Base-by-base conservation (phyloP, 2,888 invertebrate species). In the Nomada flava region DNA sequence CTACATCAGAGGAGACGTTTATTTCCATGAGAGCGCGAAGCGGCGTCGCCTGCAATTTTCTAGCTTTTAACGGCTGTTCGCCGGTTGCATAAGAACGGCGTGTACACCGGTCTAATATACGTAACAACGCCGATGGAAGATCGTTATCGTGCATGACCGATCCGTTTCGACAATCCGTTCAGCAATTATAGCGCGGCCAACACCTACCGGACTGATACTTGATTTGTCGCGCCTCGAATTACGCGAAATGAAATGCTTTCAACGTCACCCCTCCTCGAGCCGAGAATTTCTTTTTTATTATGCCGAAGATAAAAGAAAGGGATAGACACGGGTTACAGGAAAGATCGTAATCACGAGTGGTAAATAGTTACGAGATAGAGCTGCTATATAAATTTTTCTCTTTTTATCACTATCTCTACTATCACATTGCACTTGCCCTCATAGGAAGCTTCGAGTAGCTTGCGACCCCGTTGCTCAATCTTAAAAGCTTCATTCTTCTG, bases 1-100 rank as follows among this genome's bases (percentile, higher is more conserved):
- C 87, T 71, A 13, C 76, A 76, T 81, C 79, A 64, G 52, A 64
- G 79, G 29, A 63, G 81, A 83, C 81, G 86, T 85, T 87, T 85
- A 86, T 86, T 86, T 87, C 79, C 80, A 75, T n/a, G 77, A 74
- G 79, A 72, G 68, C 73, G 47, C 68, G 64, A 73, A 73, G 55
- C 52, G 18, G 72, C 52, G 64, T 59, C 70, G 79, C 68, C 62
- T 68, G 71, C 77, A 63, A 82, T 82, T 85, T 80, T 83, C 75
- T 70, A 70, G 42, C 50, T 76, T 67, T 65, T 52, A 77, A 77
- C 57, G 26, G 65, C 69, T 36, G 57, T 62, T 57, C n/a, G 29
- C 47, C 52, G 26, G 57, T 85, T 85, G 83, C 84, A 80, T 68
- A 83, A 36, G 36, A 36, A 86, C 62, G 60, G 60, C 60, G 53